Evolutionary conservation across 2,797 vertebrate genomes (phyloP).

Genomic region (Megalops cyprinoides): DNA sequence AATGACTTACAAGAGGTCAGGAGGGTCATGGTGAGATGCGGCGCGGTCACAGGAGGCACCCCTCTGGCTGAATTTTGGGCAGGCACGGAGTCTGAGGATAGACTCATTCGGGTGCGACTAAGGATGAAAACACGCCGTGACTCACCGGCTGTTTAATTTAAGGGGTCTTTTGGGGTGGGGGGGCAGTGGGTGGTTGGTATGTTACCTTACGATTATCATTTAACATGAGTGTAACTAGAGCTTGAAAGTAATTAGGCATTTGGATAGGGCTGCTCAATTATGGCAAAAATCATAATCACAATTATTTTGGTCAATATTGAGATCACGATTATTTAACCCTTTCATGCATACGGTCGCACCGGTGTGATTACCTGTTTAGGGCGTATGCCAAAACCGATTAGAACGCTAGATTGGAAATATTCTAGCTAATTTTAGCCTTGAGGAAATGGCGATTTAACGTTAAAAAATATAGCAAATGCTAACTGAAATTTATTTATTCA

Average conservation of each 20-base stretch:
- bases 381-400: too few species aligned
- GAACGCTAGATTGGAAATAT: too few species aligned
- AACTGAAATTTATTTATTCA: too few species aligned
- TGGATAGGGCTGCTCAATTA: too few species aligned
- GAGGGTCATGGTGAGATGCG: conserved; percentile 29
- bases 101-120: not conserved
- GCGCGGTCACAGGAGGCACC: not conserved
- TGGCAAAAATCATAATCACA: too few species aligned
- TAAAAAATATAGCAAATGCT: too few species aligned
- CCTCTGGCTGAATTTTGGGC: not conserved
- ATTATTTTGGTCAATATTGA: too few species aligned
- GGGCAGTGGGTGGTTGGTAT: not conserved
- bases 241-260: not conserved
- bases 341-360: too few species aligned
- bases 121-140: not conserved
- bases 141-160: not conserved
- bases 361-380: too few species aligned
- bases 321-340: too few species aligned
- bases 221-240: not conserved
- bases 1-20: conserved; percentile 41
- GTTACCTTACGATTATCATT: not conserved
- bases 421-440: too few species aligned
- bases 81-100: not conserved
- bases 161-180: not conserved
- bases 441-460: too few species aligned